These are phyloP conservation scores for Drosophila mulleri DNA, from an alignment of 2,888 invertebrate genomes.

Conservation along the genomic window DNA sequence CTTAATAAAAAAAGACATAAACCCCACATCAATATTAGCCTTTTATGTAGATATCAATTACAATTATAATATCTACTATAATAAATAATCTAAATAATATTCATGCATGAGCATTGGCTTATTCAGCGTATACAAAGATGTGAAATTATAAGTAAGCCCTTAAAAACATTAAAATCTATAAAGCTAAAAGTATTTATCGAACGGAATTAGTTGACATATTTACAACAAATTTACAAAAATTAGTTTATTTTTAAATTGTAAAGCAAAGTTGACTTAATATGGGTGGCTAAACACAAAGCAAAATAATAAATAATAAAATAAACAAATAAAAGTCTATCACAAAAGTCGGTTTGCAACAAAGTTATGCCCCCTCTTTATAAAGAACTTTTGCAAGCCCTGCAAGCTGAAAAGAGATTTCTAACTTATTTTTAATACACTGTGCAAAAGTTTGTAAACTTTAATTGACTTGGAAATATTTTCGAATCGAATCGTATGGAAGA, in stretches of 20 bases:
- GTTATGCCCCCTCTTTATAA: background rate
- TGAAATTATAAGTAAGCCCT: no score
- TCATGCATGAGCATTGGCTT: no score
- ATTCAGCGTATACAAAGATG: no score
- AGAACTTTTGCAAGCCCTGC: background rate
- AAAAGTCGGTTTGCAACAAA: background rate
- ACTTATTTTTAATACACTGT: background rate
- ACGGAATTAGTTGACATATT: no score
- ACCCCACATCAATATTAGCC: no score
- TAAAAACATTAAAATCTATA: no score
- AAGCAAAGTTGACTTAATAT: background rate
- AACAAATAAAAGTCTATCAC: background rate
- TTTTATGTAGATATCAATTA: no score
- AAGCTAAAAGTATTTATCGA: no score
- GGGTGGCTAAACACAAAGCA: background rate
- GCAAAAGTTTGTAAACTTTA: slow-evolving; percentile 9
- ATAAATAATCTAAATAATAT: no score
- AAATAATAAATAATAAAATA: background rate
- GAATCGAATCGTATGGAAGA: slow-evolving; percentile 15
- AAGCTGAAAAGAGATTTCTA: background rate
- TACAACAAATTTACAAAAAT: background rate
- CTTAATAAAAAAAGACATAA: no score
- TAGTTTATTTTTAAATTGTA: background rate
- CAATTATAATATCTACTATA: no score
- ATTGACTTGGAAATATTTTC: slow-evolving; percentile 9